Evolutionary conservation across 2,888 invertebrate species (phyloP).

Genomic region (Meiosimyza platycephala): DNA sequence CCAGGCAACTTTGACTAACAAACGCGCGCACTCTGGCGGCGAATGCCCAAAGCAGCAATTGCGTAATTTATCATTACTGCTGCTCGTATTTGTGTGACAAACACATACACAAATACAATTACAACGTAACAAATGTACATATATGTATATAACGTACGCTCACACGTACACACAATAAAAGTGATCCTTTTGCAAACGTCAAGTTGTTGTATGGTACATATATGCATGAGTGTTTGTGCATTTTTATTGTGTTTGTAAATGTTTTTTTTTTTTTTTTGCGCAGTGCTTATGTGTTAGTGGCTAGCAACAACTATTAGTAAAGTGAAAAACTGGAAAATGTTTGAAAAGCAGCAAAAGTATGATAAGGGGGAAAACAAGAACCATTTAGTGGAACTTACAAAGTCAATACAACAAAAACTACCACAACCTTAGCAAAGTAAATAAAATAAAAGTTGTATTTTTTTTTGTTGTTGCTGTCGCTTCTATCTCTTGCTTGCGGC

Average conservation of each 20-base stretch:
- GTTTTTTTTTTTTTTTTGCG: neutral
- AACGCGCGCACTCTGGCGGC: neutral
- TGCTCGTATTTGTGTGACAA: neutral
- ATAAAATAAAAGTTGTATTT: too few species aligned
- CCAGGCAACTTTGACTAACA: neutral
- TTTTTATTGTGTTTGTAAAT: neutral
- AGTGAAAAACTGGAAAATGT: too few species aligned
- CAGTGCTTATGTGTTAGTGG: too few species aligned
- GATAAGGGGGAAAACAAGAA: too few species aligned
- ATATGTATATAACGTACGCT: conserved; percentile 3
- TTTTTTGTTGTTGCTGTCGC: too few species aligned
- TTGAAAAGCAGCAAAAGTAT: too few species aligned
- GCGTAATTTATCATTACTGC: conserved; percentile 8
- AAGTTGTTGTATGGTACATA: neutral
- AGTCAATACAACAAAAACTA: too few species aligned
- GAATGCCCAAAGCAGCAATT: conserved; percentile 20
- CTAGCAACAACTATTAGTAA: too few species aligned
- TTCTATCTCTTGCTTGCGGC: too few species aligned
- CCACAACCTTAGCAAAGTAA: too few species aligned
- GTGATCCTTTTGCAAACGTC: too few species aligned
- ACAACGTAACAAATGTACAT: neutral
- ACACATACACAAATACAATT: conserved; percentile 14
- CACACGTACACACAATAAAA: conserved; percentile 1
- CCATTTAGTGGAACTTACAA: too few species aligned
- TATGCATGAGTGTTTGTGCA: neutral